These are phyloP conservation scores for Garra rufa DNA, from an alignment of 2,113 vertebrate species.

Conservation along the genomic window DNA sequence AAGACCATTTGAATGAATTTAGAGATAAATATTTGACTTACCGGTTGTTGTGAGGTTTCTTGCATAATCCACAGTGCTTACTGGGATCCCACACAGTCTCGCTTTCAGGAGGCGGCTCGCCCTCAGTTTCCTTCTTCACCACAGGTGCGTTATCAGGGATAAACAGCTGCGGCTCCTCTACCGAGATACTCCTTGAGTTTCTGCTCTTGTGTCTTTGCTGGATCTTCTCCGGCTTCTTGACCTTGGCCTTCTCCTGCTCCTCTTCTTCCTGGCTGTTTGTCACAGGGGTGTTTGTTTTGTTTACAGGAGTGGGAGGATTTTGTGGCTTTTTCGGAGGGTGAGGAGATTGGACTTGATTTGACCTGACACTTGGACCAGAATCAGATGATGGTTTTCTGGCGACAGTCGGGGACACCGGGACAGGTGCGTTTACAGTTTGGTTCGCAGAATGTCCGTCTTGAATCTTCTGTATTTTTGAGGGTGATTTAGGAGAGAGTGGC, in stretches of 20 bases:
- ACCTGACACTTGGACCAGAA: slow-evolving; percentile 58
- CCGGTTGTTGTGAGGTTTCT: slow-evolving; percentile 95
- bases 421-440: slow-evolving; percentile 61
- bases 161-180: slow-evolving; percentile 95
- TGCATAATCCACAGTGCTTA: slow-evolving; percentile 95
- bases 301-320: background rate
- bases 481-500: slow-evolving; percentile 72
- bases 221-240: slow-evolving; percentile 85
- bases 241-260: slow-evolving; percentile 80
- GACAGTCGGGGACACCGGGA: slow-evolving; percentile 37
- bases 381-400: slow-evolving; percentile 63
- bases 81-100: slow-evolving; percentile 88
- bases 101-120: slow-evolving; percentile 76
- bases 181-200: slow-evolving; percentile 85
- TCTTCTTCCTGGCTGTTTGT: slow-evolving; percentile 82
- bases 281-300: slow-evolving; percentile 47
- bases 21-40: slow-evolving; percentile 19
- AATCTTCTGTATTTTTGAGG: slow-evolving; percentile 84
- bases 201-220: slow-evolving; percentile 87
- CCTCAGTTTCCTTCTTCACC: slow-evolving; percentile 87
- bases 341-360: slow-evolving; percentile 55
- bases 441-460: slow-evolving; percentile 66
- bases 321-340: slow-evolving; percentile 64
- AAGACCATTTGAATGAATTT: background rate
- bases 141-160: slow-evolving; percentile 96